A percentile compares a stretch with the other conserved stretches of the same genome.
Evolutionary conservation across 2,797 vertebrate species (phyloP).

Genomic region (Brachyrhaphis roseni): DNA sequence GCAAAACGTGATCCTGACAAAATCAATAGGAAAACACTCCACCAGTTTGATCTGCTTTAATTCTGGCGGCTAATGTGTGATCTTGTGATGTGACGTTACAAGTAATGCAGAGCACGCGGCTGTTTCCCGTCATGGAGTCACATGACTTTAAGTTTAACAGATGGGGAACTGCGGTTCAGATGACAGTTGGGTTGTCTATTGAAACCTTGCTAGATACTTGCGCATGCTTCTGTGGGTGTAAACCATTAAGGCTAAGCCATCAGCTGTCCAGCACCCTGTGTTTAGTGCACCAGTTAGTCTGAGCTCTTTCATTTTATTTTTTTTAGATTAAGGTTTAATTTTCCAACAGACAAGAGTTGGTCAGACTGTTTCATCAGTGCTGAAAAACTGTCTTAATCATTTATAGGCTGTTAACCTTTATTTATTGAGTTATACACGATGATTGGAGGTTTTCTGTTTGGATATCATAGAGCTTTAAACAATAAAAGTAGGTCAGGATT

Average conservation of each 20-base stretch:
- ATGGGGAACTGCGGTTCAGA: neutral
- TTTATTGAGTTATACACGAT: neutral
- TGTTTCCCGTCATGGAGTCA: slow-evolving; percentile 28
- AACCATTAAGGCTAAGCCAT: neutral
- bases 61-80: neutral
- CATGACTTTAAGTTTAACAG: slow-evolving; percentile 23
- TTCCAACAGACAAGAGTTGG: neutral
- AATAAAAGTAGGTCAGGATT: neutral
- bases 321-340: neutral
- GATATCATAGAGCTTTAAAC: neutral
- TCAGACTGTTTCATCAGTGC: neutral
- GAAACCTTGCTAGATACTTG: neutral
- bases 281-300: neutral
- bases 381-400: neutral
- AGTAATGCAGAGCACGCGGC: slow-evolving; percentile 18
- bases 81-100: neutral
- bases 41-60: neutral
- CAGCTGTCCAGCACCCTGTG: neutral
- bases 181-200: slow-evolving; percentile 1
- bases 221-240: neutral
- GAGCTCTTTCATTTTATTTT: neutral
- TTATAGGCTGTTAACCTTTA: neutral
- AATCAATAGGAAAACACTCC: neutral
- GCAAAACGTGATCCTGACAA: neutral
- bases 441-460: neutral